These are phyloP conservation scores for Lepidochitona cinerea DNA, from an alignment of 2,888 invertebrate species.

Conservation along the genomic window DNA sequence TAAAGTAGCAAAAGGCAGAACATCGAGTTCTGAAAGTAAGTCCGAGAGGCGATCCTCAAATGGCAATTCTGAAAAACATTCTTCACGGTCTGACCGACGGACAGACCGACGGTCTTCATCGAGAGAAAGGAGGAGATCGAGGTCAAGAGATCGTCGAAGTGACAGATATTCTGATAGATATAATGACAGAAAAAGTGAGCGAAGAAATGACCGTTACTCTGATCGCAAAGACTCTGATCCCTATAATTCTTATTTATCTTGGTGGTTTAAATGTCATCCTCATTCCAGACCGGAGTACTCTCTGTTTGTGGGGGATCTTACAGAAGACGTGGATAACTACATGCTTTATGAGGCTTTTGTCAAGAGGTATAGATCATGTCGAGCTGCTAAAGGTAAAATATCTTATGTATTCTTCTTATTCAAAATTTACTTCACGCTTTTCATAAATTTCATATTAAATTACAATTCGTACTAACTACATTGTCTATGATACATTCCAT, in stretches of 20 bases:
- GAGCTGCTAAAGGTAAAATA: constrained; percentile 85
- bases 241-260: neutral
- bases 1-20: too few relatives aligned
- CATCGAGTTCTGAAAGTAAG: too few relatives aligned
- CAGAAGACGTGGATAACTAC: constrained; percentile 94
- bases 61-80: too few relatives aligned
- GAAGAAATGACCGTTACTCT: neutral
- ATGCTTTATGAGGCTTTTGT: constrained; percentile 92
- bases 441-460: neutral
- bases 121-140: neutral
- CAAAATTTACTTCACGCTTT: neutral
- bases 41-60: too few relatives aligned
- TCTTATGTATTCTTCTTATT: neutral
- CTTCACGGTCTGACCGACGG: too few relatives aligned
- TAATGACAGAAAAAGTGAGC: neutral
- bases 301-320: constrained; percentile 96
- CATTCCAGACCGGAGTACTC: constrained; percentile 80
- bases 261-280: constrained; percentile 4
- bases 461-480: too few relatives aligned
- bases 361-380: constrained; percentile 90
- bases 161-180: neutral
- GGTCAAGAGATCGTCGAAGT: neutral
- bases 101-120: too few relatives aligned
- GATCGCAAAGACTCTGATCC: neutral
- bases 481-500: too few relatives aligned